Base-by-base conservation (phyloP, 2,113 vertebrate genomes). In the Merops nubicus region DNA sequence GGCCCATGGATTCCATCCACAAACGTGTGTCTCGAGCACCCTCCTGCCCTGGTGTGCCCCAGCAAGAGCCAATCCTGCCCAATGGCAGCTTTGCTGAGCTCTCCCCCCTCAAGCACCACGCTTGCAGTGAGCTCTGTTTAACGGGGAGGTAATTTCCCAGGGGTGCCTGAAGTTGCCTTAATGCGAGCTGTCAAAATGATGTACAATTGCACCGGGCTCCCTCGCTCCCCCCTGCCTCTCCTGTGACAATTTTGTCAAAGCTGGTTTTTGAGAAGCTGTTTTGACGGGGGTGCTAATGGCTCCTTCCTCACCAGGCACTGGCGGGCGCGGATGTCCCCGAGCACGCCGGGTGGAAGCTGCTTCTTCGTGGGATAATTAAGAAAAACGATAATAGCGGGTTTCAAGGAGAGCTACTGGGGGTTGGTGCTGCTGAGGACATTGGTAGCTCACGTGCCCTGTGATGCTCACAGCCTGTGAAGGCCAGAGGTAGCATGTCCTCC, bases 101-200 rank as follows among this genome's bases (percentile, higher is more conserved):
- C 50, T 57, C 6, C 33, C 50, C n/a, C 26, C 6, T 12, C n/a
- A 47, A 31, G 34, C 43, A 3, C 53, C 4, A 36, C 9, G 51
- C 54, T 75, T 38, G 63, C 89, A 91, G 54, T 14, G 51, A 93
- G 89, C 84, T 93, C 76, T 62, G 74, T 36, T 93, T 88, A 80
- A 88, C 38, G 33, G 59, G 54, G 94, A 98, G 89, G 94, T 97
- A 89, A 97, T 97, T 97, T 98, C 97, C 97, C 88, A 54, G 91
- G 65, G 94, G 96, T 89, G 95, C 94, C 93, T 91, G 91, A 70
- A 93, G 94, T 95, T 95, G 94, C 91, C 69, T 81, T 96, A 97
- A 97, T 93, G 83, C 8, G 22, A 94, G 95, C 97, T 98, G 98
- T 98, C 98, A 98, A 91, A 94, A 96, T 98, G 98, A 98, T 97